phyloP scores from a whole-genome alignment of 2,888 invertebrate species.

The Nesidiocoris tenuis region DNA sequence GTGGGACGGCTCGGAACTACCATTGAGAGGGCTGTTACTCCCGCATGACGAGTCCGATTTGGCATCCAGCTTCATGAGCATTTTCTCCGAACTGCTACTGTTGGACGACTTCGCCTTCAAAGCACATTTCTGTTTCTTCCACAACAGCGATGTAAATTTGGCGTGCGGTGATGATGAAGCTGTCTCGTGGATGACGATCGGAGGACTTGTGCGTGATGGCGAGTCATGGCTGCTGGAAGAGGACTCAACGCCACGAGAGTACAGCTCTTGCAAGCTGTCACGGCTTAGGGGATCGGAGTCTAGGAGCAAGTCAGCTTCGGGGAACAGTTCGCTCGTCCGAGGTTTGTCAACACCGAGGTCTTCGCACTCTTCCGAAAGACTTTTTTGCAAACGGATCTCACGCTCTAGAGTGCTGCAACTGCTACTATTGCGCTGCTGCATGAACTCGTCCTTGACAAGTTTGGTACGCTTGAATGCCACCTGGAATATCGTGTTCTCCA shows the following conservation, averaged over 20 bases:
- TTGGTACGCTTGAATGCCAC: slow-evolving; percentile 48
- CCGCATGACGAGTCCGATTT: slow-evolving; percentile 37
- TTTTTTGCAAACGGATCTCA: slow-evolving; percentile 65
- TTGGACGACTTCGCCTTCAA: slow-evolving; percentile 7
- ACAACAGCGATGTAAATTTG: slow-evolving; percentile 44
- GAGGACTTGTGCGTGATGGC: slow-evolving; percentile 48
- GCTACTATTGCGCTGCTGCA: slow-evolving; percentile 56
- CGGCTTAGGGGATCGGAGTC: slow-evolving; percentile 66
- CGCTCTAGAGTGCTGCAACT: slow-evolving; percentile 56
- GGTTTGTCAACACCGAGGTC: slow-evolving; percentile 77
- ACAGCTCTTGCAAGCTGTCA: slow-evolving; percentile 55
- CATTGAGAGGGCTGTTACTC: slow-evolving; percentile 32
- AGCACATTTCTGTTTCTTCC: slow-evolving; percentile 45
- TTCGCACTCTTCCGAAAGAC: slow-evolving; percentile 75
- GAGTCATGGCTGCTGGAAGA: slow-evolving; percentile 54
- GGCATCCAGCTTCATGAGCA: slow-evolving; percentile 22
- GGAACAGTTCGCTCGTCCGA: slow-evolving; percentile 75
- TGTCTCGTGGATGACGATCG: slow-evolving; percentile 43
- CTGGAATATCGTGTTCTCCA: slow-evolving; percentile 49
- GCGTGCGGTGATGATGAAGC: background rate
- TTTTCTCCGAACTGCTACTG: slow-evolving; percentile 7
- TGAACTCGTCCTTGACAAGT: slow-evolving; percentile 46
- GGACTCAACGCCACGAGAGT: slow-evolving; percentile 55
- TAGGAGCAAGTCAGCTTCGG: slow-evolving; percentile 72
- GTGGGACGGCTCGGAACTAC: slow-evolving; percentile 25